Evolutionary conservation across 2,888 invertebrate species (phyloP), one percentile per base, ranked within the genome.

Genomic region (Tetrapedia diversipes): DNA sequence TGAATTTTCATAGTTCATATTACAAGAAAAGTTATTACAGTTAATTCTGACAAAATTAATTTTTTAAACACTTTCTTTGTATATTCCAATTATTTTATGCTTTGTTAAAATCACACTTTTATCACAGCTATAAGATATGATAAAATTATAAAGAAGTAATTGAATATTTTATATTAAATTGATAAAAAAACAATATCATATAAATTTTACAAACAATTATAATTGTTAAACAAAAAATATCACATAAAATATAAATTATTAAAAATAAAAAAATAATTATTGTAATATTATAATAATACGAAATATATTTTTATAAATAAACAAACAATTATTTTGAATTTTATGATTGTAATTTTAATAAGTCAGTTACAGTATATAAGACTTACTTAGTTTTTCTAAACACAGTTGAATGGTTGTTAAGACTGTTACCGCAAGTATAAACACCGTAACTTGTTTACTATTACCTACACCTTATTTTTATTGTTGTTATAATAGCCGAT

Each of bases 101-200:
- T 11, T 22, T 53, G n/a, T n/a, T n/a, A n/a, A n/a, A n/a, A 22
- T 37, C n/a, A 11, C 4, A 60, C 4, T 56, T 54, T 64, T 22
- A 29, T 29, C 41, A 22, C 0, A 39, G 29, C 71, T 74, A 64
- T 4, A 65, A 65, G 65, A 53, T n/a, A 8, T 27, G 24, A 56
- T n/a, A 66, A 37, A 45, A 24, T 54, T 65, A 54, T 27, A 32
- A 45, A 65, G 7, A 45, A 10, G 14, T 14, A 29, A 6, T 1
- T 22, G 16, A 19, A 37, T n/a, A 68, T 14, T 19, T 14, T 29
- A 6, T 10, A 24, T 11, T 24, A 54, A 19, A 71, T n/a, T n/a
- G n/a, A n/a, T n/a, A n/a, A n/a, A n/a, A n/a, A n/a, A n/a, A n/a
- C n/a, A n/a, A 22, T 66, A 63, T n/a, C 29, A 29, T 16, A 27